Evolutionary conservation across 2,888 invertebrate species (phyloP).

Genomic region (Tachina lurida): DNA sequence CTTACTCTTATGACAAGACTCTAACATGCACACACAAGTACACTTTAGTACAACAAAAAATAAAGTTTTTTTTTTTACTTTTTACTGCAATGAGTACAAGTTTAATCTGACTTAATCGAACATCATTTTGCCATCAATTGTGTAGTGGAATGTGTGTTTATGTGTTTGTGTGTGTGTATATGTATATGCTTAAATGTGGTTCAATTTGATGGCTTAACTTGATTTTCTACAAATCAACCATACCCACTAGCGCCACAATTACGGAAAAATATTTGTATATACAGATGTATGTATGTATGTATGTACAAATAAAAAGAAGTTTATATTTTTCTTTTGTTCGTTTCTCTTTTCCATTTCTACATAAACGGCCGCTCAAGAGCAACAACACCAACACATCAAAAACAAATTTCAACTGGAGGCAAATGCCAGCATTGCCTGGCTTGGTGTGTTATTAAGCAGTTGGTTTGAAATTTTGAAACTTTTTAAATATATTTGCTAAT

Average conservation of each 20-base stretch:
- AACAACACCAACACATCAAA: conserved; percentile 39
- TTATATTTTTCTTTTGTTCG: neutral
- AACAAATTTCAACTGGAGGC: conserved; percentile 39
- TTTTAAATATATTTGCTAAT: too few species aligned
- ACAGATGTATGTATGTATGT: conserved; percentile 15
- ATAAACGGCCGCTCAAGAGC: neutral
- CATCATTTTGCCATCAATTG: conserved; percentile 72
- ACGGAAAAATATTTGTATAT: neutral
- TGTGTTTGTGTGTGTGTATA: neutral
- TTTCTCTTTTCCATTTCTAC: conserved; percentile 34
- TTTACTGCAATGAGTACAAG: conserved; percentile 53
- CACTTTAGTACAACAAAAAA: conserved; percentile 27
- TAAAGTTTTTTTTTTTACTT: conserved; percentile 31
- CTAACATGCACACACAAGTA: conserved; percentile 5
- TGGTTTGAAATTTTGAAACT: neutral
- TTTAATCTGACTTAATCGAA: conserved; percentile 71
- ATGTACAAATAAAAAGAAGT: conserved; percentile 1
- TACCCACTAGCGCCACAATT: conserved; percentile 42
- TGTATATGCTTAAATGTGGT: conserved; percentile 31
- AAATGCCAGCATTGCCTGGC: conserved; percentile 52
- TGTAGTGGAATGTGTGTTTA: conserved; percentile 16
- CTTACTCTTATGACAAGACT: neutral
- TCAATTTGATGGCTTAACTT: conserved; percentile 69
- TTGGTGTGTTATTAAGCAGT: neutral
- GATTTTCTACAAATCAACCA: conserved; percentile 63